A percentile compares a stretch with the other conserved stretches of the same genome.
Conservation (phyloP, 2,113 vertebrate genomes). For the Desmodus rotundus region DNA sequence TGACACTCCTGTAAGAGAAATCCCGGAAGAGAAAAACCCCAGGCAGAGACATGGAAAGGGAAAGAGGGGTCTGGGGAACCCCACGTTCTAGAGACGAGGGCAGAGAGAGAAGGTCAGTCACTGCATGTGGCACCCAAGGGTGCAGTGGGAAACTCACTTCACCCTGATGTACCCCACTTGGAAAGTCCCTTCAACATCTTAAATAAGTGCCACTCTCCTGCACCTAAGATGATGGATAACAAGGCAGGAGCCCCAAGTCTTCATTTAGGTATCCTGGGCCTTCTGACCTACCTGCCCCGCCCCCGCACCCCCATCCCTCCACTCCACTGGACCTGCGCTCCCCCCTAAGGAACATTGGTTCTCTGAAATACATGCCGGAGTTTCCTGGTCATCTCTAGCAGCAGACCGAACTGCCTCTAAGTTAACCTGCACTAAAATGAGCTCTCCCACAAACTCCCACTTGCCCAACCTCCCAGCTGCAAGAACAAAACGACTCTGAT, state of each 20-base stretch:
- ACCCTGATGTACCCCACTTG: accelerated
- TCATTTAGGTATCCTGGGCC: too few relatives aligned
- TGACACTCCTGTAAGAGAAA: background rate
- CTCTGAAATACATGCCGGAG: background rate
- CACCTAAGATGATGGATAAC: background rate
- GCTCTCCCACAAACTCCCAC: background rate
- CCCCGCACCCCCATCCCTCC: too few relatives aligned
- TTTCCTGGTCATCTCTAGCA: background rate
- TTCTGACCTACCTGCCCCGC: too few relatives aligned
- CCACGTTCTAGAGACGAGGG: background rate
- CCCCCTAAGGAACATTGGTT: accelerated
- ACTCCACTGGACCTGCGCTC: too few relatives aligned
- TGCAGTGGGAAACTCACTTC: background rate
- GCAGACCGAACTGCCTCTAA: background rate
- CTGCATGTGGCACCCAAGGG: background rate
- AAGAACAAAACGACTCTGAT: background rate
- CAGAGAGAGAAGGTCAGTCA: too few relatives aligned
- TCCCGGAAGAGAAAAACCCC: background rate
- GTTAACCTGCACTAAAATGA: background rate
- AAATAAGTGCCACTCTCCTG: background rate
- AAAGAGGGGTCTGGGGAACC: background rate
- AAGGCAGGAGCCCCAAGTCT: background rate
- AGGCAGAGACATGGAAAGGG: background rate
- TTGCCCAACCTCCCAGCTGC: background rate
- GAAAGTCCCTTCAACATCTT: background rate